Evolutionary conservation across 2,113 vertebrate genomes (phyloP), one percentile per base, ranked within the genome.

Genomic region (Formicarius rufipectus): DNA sequence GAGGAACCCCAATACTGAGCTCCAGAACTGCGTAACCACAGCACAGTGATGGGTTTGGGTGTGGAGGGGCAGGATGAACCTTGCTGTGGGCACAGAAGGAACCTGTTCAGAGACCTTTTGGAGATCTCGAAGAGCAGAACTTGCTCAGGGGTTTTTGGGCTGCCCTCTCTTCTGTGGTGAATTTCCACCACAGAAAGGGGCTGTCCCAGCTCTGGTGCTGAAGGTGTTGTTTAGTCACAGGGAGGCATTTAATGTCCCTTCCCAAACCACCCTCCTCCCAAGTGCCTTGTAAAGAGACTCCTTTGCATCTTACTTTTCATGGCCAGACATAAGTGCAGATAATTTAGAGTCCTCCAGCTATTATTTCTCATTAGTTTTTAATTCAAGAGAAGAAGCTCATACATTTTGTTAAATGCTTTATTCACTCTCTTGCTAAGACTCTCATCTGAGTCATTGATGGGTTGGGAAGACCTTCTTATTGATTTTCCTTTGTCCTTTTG

Each of bases 361-460:
- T 68, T 87, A 68, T 78, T 94, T 81, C 77, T 84, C 80, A 64
- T 94, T 71, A 94, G 64, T 49, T 92, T 93, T 93, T 90, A 94
- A 80, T 87, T 93, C 52, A 64, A 90, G 52, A 87, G 59, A 52
- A 84, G 56, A 4, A 63, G 13, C 49, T 87, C 60, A 21, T 5
- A 14, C 13, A 72, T 64, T 78, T 84, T 89, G 52, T 84, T 87
- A 82, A 95, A 87, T 11, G 12, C 42, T 96, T 87, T 84, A 79
- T 66, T 94, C 2, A 2, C 66, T 87, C 76, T 60, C 87, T 77
- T 84, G 66, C 64, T 82, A 69, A 89, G 78, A 84, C 15, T 75
- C 60, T 87, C 62, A 42, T 64, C 39, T 82, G 71, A 87, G 87
- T 85, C 87, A 93, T 52, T 49, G 74, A 40, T 44, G 89, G 53